These are phyloP conservation scores for Sardinella longiceps DNA, from an alignment of 2,797 vertebrate species.

Conservation along the genomic window DNA sequence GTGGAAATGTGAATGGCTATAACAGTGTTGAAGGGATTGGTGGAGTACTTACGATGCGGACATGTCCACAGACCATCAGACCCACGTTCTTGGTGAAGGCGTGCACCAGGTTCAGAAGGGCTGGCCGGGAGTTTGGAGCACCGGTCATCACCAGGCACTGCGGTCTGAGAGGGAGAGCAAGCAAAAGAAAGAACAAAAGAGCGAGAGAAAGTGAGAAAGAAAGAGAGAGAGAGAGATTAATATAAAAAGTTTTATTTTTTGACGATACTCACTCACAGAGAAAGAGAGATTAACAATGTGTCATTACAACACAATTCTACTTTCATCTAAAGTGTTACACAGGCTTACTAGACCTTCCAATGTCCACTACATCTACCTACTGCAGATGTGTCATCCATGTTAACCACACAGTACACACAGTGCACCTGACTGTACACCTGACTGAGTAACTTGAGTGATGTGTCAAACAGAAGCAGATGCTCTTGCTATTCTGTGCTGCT, in stretches of 20 bases:
- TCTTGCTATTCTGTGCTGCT: neutral
- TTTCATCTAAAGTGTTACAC: neutral
- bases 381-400: neutral
- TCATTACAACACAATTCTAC: neutral
- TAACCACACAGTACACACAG: neutral
- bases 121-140: constrained; percentile 91
- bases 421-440: too few species aligned
- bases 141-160: constrained; percentile 98
- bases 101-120: constrained; percentile 92
- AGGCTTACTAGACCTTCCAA: neutral
- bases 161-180: constrained; percentile 74
- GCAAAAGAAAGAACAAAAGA: neutral
- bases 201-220: neutral
- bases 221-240: neutral
- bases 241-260: too few species aligned
- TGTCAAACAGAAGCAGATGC: neutral
- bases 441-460: neutral
- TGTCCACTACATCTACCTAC: neutral
- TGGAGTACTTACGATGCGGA: constrained; percentile 83
- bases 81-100: constrained; percentile 97
- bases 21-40: too few species aligned
- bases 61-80: constrained; percentile 94
- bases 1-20: neutral
- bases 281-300: neutral
- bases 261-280: too few species aligned